Evolutionary conservation across 2,888 invertebrate species (phyloP), one percentile per base, ranked within the genome.

Genomic region (Drosophila koepferae): DNA sequence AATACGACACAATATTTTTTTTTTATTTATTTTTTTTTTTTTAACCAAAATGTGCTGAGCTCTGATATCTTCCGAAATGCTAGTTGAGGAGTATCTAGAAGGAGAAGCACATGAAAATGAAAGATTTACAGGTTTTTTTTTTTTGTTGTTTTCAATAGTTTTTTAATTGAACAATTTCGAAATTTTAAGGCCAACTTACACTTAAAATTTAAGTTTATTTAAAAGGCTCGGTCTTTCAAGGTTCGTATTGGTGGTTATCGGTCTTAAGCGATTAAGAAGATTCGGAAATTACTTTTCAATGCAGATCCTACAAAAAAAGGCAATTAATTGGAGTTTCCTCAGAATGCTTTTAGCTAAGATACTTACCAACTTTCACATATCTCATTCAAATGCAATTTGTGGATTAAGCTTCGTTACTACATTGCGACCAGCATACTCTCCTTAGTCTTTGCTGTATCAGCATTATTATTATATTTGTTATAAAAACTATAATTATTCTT

Each of bases 161-260:
- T 16, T 49, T 49, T n/a, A 3, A 7, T 7, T 10, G 12, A 18
- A 36, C 51, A 51, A 34, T 18, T 51, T 34, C 3, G 18, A 10
- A 34, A 9, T 38, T 38, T 41, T n/a, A n/a, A 16, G 38, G 20
- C 8, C 2, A 20, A 54, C 53, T 38, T 54, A 54, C 53, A 54
- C 53, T 54, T 54, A 54, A 38, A 54, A 54, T 54, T 54, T 54
- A 38, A 14, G 4, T 20, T 51, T 51, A 51, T 18, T 16, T 43
- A 34, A 41, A 31, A 41, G 14, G 28, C 23, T 28, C 14, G 5
- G 14, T 38, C 20, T 16, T 12, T 23, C 16, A 38, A 20, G 36
- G 36, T 51, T 18, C 12, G 14, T 12, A 8, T 3, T 9, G 23
- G 1, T n/a, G 49, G 10, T 20, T 3, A 6, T 18, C 14, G 12